Conservation (phyloP, 2,113 vertebrate genomes). For the Sminthopsis crassicaudata region DNA sequence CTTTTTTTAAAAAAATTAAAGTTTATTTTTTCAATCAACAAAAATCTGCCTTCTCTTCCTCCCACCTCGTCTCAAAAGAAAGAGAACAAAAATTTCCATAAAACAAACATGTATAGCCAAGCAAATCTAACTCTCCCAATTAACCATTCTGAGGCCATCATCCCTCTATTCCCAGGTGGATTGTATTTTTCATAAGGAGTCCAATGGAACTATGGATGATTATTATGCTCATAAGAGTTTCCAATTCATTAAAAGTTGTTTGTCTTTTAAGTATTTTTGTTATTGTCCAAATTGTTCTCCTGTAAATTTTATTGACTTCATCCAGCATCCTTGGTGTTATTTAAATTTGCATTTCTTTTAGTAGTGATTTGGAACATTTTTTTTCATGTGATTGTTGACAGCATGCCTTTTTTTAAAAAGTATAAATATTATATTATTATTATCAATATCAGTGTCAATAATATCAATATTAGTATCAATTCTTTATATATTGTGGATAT, state of each 20-base stretch:
- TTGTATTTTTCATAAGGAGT: neutral
- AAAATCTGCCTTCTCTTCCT: too few relatives aligned
- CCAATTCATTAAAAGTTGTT: neutral
- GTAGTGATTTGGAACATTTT: neutral
- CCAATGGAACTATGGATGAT: neutral
- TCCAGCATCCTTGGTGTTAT: neutral
- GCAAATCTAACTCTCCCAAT: too few relatives aligned
- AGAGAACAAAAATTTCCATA: too few relatives aligned
- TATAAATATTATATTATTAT: too few relatives aligned
- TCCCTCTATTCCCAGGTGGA: too few relatives aligned
- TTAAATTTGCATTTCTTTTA: neutral
- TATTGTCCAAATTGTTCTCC: neutral
- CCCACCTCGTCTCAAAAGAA: too few relatives aligned
- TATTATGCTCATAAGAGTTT: neutral
- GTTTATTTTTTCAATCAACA: too few relatives aligned
- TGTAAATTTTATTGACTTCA: neutral
- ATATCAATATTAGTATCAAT: neutral
- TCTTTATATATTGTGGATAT: neutral
- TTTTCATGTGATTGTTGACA: neutral
- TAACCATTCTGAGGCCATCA: too few relatives aligned
- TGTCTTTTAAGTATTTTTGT: neutral
- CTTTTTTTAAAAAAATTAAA: too few relatives aligned
- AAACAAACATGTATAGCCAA: too few relatives aligned
- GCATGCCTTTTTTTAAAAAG: neutral
- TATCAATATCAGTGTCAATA: too few relatives aligned